Evolutionary conservation across 2,888 invertebrate genomes (phyloP).

Genomic region (Cantharis lateralis): DNA sequence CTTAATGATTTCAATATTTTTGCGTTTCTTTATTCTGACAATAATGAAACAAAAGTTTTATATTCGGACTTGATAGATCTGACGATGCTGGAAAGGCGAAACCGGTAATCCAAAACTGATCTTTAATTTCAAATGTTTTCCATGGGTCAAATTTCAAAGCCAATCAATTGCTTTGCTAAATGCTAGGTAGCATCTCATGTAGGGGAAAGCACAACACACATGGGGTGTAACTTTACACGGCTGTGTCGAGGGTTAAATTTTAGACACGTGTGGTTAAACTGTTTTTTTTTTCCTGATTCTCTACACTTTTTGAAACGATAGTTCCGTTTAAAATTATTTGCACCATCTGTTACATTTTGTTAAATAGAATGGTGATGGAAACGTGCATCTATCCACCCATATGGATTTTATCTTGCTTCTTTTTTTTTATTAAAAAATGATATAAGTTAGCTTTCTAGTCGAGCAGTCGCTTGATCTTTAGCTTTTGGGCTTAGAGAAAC

Average conservation of each 20-base stretch:
- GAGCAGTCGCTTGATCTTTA: too few species aligned
- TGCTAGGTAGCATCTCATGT: background rate
- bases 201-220: background rate
- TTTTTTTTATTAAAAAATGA: background rate
- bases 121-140: too few species aligned
- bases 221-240: background rate
- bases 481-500: too few species aligned
- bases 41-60: too few species aligned
- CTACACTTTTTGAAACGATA: background rate
- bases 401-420: background rate
- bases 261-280: background rate
- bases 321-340: background rate
- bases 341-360: background rate
- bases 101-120: too few species aligned
- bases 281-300: background rate
- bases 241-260: background rate
- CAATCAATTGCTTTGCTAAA: background rate
- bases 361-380: background rate
- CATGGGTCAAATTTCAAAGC: too few species aligned
- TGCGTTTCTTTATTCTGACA: too few species aligned
- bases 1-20: background rate
- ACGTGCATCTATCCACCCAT: background rate
- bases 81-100: too few species aligned
- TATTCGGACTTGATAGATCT: too few species aligned
- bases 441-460: too few species aligned